A percentile compares a stretch with the other conserved stretches of the same genome.
Evolutionary conservation across 2,888 invertebrate species (phyloP).

Genomic region (Drosophila koepferae): DNA sequence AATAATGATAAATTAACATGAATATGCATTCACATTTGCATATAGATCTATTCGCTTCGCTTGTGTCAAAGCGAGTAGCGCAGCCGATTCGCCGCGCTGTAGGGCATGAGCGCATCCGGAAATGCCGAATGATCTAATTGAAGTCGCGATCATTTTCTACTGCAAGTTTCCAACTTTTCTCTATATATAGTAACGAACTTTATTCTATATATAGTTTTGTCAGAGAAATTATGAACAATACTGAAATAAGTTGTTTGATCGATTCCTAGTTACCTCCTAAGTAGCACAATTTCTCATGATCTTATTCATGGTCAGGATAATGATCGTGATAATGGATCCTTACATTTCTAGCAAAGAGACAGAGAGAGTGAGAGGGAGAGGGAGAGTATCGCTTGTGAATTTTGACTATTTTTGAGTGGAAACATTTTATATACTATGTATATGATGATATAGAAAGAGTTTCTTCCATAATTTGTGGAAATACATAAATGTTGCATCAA

Average conservation of each 20-base stretch:
- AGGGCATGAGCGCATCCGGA: slow-evolving; percentile 46
- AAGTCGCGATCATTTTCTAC: slow-evolving; percentile 14
- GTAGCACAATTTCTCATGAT: neutral
- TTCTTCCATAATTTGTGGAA: neutral
- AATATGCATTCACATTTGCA: slow-evolving; percentile 61
- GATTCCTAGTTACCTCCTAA: neutral
- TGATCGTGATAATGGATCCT: neutral
- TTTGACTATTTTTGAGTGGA: neutral
- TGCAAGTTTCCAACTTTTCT: neutral
- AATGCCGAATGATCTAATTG: slow-evolving; percentile 57
- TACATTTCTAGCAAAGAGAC: too few relatives aligned
- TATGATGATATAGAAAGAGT: neutral
- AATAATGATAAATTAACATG: slow-evolving; percentile 21
- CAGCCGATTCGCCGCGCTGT: neutral
- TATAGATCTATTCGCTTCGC: slow-evolving; percentile 41
- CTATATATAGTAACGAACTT: neutral
- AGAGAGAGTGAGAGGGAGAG: too few relatives aligned
- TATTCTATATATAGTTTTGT: too few relatives aligned
- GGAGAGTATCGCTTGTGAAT: too few relatives aligned
- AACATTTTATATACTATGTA: neutral
- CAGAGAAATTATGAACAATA: neutral
- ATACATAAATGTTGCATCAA: neutral
- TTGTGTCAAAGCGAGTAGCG: neutral
- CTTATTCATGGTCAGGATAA: too few relatives aligned
- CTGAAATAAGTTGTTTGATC: neutral